A percentile compares a stretch with the other conserved stretches of the same genome.
These are phyloP conservation scores for Chrysolina americana DNA, from an alignment of 2,888 invertebrate genomes.

Conservation along the genomic window DNA sequence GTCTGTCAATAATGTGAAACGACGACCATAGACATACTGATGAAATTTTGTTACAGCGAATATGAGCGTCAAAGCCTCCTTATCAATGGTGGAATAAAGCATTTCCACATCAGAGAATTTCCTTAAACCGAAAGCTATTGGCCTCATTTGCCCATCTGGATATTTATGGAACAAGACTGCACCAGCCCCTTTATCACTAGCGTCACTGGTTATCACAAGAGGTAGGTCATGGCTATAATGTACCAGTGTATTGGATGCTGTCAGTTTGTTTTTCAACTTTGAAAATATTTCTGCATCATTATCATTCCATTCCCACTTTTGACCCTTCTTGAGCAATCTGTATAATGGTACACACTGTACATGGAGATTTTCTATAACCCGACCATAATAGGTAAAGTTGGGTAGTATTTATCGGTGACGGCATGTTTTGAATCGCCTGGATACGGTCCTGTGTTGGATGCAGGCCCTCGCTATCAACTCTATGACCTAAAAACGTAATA, in stretches of 20 bases:
- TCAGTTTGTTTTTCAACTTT: constrained; percentile 38
- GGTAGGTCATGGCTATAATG: constrained; percentile 42
- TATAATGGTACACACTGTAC: constrained; percentile 43
- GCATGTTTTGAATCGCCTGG: constrained; percentile 34
- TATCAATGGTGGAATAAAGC: constrained; percentile 41
- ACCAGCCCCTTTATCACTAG: constrained; percentile 33
- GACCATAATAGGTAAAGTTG: constrained; percentile 42
- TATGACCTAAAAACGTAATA: too few relatives aligned
- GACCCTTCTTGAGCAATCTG: constrained; percentile 39
- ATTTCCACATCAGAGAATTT: constrained; percentile 37
- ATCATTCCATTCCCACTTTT: constrained; percentile 36
- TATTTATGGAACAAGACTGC: constrained; percentile 40
- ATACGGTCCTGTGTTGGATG: neutral
- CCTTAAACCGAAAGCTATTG: constrained; percentile 45
- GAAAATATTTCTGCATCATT: constrained; percentile 38
- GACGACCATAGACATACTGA: constrained; percentile 37
- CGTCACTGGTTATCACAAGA: constrained; percentile 39
- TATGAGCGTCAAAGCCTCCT: constrained; percentile 41
- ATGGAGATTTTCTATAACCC: constrained; percentile 41
- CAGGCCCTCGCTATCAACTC: too few relatives aligned
- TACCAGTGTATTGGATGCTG: constrained; percentile 39
- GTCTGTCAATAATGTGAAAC: constrained; percentile 30
- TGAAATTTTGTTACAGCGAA: constrained; percentile 40
- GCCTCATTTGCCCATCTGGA: constrained; percentile 29
- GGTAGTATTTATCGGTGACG: constrained; percentile 34